Conservation (phyloP, 2,888 invertebrate genomes). For the Tenodera sinensis region DNA sequence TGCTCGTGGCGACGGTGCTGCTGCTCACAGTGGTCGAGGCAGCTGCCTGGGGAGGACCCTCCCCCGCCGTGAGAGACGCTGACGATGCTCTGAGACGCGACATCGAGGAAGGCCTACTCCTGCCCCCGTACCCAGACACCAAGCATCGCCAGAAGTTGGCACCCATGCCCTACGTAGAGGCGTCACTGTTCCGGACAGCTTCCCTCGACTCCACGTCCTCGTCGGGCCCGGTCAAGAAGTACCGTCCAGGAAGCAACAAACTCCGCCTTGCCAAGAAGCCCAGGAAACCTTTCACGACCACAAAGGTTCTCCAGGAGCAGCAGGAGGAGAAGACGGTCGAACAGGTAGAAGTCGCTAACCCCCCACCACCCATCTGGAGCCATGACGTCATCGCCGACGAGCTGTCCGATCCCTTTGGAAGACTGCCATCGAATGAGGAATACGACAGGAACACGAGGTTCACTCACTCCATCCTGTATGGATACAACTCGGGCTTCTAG, state of each 20-base stretch:
- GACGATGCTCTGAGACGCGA: neutral
- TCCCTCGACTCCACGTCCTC: neutral
- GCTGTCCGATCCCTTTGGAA: neutral
- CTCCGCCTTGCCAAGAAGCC: neutral
- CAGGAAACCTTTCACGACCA: neutral
- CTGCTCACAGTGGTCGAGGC: neutral
- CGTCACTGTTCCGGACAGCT: neutral
- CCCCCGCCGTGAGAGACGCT: neutral
- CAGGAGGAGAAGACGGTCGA: neutral
- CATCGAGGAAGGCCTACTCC: neutral
- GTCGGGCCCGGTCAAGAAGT: neutral
- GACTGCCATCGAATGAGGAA: conserved; percentile 11
- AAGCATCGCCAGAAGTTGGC: neutral
- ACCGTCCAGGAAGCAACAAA: neutral
- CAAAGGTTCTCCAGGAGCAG: neutral
- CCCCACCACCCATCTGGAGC: conserved; percentile 10
- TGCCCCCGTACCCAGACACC: neutral
- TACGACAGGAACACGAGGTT: conserved; percentile 10
- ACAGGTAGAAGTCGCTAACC: neutral
- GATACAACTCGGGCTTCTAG: neutral
- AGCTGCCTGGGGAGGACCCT: neutral
- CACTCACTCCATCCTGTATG: conserved; percentile 9
- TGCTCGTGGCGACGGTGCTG: neutral
- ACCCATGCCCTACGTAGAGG: neutral
- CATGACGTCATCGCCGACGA: neutral